Base-by-base conservation (phyloP, 2,113 vertebrate genomes). In the Chloebia gouldiae region DNA sequence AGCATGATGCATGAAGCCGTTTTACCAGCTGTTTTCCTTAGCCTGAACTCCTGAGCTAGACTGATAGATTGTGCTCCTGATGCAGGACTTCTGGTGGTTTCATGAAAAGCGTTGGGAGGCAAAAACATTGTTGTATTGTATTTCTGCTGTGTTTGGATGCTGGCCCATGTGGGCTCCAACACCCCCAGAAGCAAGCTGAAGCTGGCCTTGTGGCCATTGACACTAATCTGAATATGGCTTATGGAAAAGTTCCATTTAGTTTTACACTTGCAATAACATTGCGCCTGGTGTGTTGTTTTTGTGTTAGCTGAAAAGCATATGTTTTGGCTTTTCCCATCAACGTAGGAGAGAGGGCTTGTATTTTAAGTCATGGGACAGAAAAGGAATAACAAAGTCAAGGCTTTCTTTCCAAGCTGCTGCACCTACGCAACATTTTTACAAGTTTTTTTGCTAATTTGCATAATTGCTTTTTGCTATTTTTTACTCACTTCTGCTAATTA, bases 11-110 rank as follows among this genome's bases (percentile, higher is more conserved):
- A 51, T 20, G 33, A 88, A 75, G 65, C 44, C 39, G 8, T 56
- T 92, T 57, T 49, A 50, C 66, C 86, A 88, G 21, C 75, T 93
- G 75, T 50, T 89, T 92, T 92, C 64, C 57, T 4, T 3, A 72
- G 47, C 22, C 45, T 85, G 77, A 90, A 56, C 80, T 82, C 96
- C 81, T 81, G 91, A 94, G 91, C 73, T 88, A 69, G 79, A 44
- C 73, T 63, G 71, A 93, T 64, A 65, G 11, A 51, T 30, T 69
- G 78, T 81, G 84, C 93, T 86, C 91, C 81, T 47, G 11, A 12
- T 40, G 86, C 87, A 85, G 73, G 70, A 83, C 59, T 96, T 92
- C 33, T 88, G n/a, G 93, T 97, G 95, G 96, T 97, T 97, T 97
- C 81, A 44, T 93, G 93, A 90, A 95, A 95, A 91, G 87, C 94